Evolutionary conservation across 2,797 vertebrate genomes (phyloP).

Genomic region (Myripristis murdjan): DNA sequence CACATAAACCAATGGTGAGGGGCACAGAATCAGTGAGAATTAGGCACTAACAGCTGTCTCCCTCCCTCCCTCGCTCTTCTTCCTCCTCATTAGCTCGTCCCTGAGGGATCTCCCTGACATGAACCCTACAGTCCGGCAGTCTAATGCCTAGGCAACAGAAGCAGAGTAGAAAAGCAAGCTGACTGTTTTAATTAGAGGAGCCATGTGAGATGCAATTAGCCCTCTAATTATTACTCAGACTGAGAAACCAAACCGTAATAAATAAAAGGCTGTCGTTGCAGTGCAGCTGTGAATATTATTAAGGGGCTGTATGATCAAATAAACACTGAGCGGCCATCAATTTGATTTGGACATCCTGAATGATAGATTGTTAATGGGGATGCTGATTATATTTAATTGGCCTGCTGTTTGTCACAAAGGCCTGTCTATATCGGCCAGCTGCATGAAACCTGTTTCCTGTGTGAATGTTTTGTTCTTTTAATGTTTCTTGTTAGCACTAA

Average conservation of each 20-base stretch:
- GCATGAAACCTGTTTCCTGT: constrained; percentile 11
- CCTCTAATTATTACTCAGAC: constrained; percentile 64
- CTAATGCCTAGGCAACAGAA: constrained; percentile 62
- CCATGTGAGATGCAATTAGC: constrained; percentile 70
- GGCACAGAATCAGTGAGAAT: constrained; percentile 62
- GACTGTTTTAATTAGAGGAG: constrained; percentile 76
- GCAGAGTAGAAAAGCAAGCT: constrained; percentile 56
- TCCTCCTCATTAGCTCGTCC: constrained; percentile 77
- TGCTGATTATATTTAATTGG: constrained; percentile 24
- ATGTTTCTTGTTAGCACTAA: constrained; percentile 35
- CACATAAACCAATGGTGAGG: constrained; percentile 18
- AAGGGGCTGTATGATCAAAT: background rate
- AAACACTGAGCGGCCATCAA: constrained; percentile 21
- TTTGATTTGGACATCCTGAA: constrained; percentile 28
- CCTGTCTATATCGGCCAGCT: background rate
- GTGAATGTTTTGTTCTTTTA: constrained; percentile 25
- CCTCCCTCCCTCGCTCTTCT: constrained; percentile 49
- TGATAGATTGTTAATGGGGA: constrained; percentile 28
- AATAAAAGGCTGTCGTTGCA: constrained; percentile 51
- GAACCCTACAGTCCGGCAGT: constrained; percentile 63
- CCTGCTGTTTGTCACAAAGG: constrained; percentile 13
- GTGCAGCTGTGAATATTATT: constrained; percentile 58
- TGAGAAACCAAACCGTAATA: constrained; percentile 50
- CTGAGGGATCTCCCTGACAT: constrained; percentile 61
- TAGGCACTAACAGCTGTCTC: constrained; percentile 75